A percentile compares a stretch with the other conserved stretches of the same genome.
phyloP scores from a whole-genome alignment of 2,113 vertebrate species.

The Thymallus thymallus region DNA sequence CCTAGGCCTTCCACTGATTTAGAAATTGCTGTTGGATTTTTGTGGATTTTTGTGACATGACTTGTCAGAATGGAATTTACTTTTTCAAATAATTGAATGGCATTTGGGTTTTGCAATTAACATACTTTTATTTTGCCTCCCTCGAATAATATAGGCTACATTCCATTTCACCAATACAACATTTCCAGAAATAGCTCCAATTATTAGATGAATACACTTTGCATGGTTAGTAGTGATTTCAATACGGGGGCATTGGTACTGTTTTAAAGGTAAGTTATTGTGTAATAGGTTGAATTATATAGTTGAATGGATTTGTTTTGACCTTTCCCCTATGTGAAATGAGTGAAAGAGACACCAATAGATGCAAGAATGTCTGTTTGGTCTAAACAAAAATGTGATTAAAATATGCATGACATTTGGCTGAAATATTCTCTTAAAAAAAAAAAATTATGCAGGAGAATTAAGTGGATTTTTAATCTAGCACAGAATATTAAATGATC shows the following conservation, averaged over 20 bases:
- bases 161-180: background rate
- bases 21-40: background rate
- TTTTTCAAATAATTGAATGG: background rate
- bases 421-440: no score
- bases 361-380: no score
- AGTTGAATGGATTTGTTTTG: background rate
- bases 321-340: background rate
- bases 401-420: no score
- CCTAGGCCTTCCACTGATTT: background rate
- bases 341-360: background rate
- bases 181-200: background rate
- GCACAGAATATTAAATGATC: no score
- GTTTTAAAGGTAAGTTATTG: no score
- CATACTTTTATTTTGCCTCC: background rate
- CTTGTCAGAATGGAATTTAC: background rate
- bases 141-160: slow-evolving; percentile 9
- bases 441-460: no score
- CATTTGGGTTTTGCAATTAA: background rate
- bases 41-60: background rate
- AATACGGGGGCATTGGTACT: background rate
- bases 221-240: background rate
- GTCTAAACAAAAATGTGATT: no score
- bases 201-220: background rate
- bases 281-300: background rate
- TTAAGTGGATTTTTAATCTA: no score